Conservation (phyloP, 2,797 vertebrate genomes). For the Urophycis tenuis region DNA sequence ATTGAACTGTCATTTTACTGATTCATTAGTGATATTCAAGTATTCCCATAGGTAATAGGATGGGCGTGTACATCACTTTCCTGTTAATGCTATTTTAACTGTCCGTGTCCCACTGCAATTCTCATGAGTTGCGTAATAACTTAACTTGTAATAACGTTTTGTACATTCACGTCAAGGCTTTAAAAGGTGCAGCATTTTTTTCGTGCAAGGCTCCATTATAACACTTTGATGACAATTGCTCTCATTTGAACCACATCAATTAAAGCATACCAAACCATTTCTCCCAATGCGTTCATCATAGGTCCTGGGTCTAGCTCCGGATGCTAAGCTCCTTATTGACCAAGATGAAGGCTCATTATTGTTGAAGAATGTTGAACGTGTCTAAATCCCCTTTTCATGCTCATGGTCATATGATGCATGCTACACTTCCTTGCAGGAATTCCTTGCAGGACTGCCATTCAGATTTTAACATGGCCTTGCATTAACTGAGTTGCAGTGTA, state of each 20-base stretch:
- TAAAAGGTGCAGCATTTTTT: not conserved
- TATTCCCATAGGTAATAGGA: not conserved
- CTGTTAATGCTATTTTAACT: not conserved
- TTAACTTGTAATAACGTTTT: not conserved
- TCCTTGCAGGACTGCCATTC: not conserved
- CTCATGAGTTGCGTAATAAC: not conserved
- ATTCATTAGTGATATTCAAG: too few species aligned
- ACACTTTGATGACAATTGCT: not conserved
- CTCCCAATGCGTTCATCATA: slow-evolving; percentile 37
- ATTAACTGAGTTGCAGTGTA: too few species aligned
- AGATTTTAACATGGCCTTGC: not conserved
- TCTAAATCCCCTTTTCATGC: slow-evolving; percentile 35
- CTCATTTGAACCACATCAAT: not conserved
- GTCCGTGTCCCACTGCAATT: not conserved
- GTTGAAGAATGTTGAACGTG: slow-evolving; percentile 52
- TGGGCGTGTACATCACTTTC: not conserved
- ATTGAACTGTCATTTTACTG: not conserved
- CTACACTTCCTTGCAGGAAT: slow-evolving; percentile 9
- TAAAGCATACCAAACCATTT: not conserved
- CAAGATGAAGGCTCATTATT: slow-evolving; percentile 46
- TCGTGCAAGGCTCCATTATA: not conserved
- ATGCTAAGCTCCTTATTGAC: slow-evolving; percentile 59
- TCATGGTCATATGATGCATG: slow-evolving; percentile 64
- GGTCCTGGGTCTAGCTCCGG: slow-evolving; percentile 37
- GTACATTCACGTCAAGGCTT: not conserved